Evolutionary conservation across 1,140 invertebrate genomes (phyloP), one percentile per base, ranked within the genome.

Genomic region (Spodoptera frugiperda): DNA sequence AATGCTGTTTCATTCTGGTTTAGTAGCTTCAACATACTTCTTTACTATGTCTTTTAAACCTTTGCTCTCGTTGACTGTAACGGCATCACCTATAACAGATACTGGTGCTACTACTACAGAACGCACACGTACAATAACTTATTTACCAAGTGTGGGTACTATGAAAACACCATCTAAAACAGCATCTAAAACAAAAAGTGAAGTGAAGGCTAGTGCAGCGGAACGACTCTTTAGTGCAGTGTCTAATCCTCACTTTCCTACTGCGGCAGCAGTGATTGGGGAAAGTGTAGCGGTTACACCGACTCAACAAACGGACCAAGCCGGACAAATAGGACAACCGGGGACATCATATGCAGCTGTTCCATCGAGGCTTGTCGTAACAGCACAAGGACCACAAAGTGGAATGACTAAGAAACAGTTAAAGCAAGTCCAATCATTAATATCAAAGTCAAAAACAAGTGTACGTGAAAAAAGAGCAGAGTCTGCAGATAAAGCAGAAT

Each of bases 1-100:
- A 0, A 93, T 98, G 10, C 89, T 97, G 33, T 94, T 96, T 39
- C 97, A 98, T 93, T 96, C 95, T 77, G 96, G 96, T n/a, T 76
- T 93, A 10, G 85, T 92, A 78, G 90, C 85, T 12, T 44, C 86
- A n/a, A 87, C 87, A 61, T 93, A 83, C 70, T 93, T 89, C 80
- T 77, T 91, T 3, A 85, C 85, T 53, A 92, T 93, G 89, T 73
- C 87, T 19, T 93, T 80, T 84, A 79, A 84, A 63, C 92, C 92
- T 5, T 74, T 93, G 51, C 77, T 92, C 9, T 89, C 88, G 21
- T 84, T 93, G 17, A 89, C 87, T 33, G 90, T 93, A 25, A 70
- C 84, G 10, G 87, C 89, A 39, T 4, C 33, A 39, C 33, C 33
- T 1, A 39, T 39, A 76, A 84, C 15, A 63, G 59, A 11, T 30